phyloP scores from a whole-genome alignment of 2,888 invertebrate genomes.

The Dromius quadrimaculatus region DNA sequence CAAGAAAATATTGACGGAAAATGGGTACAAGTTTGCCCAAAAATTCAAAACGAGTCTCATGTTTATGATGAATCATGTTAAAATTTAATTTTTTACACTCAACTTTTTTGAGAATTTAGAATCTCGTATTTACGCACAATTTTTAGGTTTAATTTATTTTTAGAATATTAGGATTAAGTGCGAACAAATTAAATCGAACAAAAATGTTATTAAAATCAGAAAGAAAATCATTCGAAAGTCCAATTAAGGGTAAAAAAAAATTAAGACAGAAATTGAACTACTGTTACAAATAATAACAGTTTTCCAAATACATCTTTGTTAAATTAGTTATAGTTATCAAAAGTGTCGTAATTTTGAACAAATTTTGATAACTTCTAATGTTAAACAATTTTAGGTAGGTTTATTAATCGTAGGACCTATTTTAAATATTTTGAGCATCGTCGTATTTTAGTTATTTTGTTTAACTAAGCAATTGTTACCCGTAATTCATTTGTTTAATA shows the following conservation, averaged over 20 bases:
- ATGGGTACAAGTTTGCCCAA: slow-evolving; percentile 63
- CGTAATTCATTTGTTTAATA: background rate
- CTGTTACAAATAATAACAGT: background rate
- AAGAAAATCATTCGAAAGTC: too few species aligned
- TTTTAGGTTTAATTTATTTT: slow-evolving; percentile 10
- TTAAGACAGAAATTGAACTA: background rate
- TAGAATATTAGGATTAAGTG: background rate
- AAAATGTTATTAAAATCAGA: too few species aligned
- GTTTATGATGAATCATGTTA: slow-evolving; percentile 60
- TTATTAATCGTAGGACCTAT: background rate
- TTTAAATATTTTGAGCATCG: too few species aligned
- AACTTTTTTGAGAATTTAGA: background rate
- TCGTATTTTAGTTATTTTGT: too few species aligned
- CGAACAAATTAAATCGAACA: too few species aligned
- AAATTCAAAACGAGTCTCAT: slow-evolving; percentile 63
- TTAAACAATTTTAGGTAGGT: background rate
- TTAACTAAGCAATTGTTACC: background rate
- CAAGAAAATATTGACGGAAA: slow-evolving; percentile 63
- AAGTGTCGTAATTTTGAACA: background rate
- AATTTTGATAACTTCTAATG: background rate
- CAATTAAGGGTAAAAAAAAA: too few species aligned
- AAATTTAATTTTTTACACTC: slow-evolving; percentile 55
- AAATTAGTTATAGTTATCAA: background rate
- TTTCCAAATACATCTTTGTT: background rate
- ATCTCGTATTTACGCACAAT: background rate